Evolutionary conservation across 1,140 invertebrate genomes (phyloP).

Genomic region (Akabosia matsudoensis): DNA sequence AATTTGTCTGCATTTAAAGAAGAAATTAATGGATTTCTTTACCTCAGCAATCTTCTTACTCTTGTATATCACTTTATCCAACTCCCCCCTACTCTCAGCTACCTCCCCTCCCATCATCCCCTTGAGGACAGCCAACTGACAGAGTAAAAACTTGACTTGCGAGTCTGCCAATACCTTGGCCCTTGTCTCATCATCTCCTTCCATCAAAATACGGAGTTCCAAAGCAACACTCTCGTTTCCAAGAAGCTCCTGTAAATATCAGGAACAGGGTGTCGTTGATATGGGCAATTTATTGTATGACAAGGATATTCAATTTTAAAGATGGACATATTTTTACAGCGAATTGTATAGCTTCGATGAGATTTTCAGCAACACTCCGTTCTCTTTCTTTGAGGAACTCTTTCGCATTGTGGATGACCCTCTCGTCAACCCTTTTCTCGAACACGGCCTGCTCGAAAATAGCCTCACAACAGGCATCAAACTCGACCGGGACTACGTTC

Average conservation of each 20-base stretch:
- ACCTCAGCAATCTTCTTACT: background rate
- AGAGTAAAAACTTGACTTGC: background rate
- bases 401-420: background rate
- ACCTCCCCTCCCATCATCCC: background rate
- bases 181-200: background rate
- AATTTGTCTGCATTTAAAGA: no score
- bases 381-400: background rate
- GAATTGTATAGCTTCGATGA: background rate
- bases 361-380: background rate
- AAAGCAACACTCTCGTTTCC: background rate
- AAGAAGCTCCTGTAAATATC: background rate
- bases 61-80: background rate
- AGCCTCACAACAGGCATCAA: constrained; percentile 42
- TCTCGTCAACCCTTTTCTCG: background rate
- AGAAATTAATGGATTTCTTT: background rate
- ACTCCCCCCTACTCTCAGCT: background rate
- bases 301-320: no score
- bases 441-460: constrained; percentile 2
- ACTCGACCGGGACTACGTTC: constrained; percentile 46
- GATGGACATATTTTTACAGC: no score
- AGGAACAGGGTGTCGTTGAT: no score
- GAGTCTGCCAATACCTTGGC: background rate
- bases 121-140: background rate
- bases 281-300: no score
- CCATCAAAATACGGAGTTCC: background rate